Base-by-base conservation (phyloP, 1,140 invertebrate species). In the Brachionus paranguensis region DNA sequence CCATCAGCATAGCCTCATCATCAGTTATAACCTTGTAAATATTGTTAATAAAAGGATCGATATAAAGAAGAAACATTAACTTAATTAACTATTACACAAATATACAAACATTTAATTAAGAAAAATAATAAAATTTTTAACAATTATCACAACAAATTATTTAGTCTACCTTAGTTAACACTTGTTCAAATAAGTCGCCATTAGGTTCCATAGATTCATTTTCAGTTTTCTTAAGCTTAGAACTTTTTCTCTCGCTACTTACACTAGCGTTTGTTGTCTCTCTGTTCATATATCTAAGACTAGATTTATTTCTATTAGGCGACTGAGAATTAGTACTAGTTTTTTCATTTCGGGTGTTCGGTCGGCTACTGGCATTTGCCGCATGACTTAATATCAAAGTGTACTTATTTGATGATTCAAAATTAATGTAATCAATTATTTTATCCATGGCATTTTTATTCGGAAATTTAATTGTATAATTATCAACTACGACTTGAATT, bases 371-470 rank as follows among this genome's bases (percentile, higher is more conserved):
- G n/a, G 53, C 20, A 20, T 7, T 68, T n/a, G 37, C 10, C 53
- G 53, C 64, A 64, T 81, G 78, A n/a, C 37, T 68, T 27, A 81
- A 24, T 29, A 81, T 68, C 29, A 81, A 24, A 60, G 50, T 64
- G 78, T 43, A 81, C n/a, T 81, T 60, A 47, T 81, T 81, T 24
- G 78, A 81, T 12, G 78, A 64, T 37, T 81, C 78, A 81, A 81
- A 81, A 47, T 81, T 81, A 3, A 81, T 68, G 24, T 64, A 81
- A 43, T 81, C 64, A 20, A 81, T 68, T 68, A 81, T 60, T 47
- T 81, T 81, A 43, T 81, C 78, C 78, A 81, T 81, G 0, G 33
- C 2, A 6, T 33, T 20, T 81, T 81, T 81, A 64, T 81, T 68
- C 5, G 64, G 53, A 68, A 81, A 81, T 64, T 68, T 81, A 20